Evolutionary conservation across 2,113 vertebrate genomes (phyloP).

Genomic region (Corythaixoides concolor): DNA sequence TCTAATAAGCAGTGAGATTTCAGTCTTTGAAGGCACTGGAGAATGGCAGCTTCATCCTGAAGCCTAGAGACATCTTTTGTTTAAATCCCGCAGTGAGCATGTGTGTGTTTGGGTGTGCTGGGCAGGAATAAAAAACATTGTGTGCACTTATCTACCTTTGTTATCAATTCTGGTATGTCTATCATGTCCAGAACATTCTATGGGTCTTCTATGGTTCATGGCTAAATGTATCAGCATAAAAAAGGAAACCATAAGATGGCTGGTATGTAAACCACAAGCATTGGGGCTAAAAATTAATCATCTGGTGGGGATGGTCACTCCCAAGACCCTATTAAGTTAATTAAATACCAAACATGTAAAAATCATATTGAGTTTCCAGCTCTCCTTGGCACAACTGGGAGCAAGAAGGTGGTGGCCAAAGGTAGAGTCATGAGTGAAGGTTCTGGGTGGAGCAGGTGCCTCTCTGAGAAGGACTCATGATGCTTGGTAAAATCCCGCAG

Average conservation of each 20-base stretch:
- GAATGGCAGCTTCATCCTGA: not conserved
- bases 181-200: not conserved
- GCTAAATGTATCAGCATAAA: not conserved
- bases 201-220: not conserved
- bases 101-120: not conserved
- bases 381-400: not conserved
- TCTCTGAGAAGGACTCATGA: not conserved
- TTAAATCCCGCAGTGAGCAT: not conserved
- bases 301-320: not conserved
- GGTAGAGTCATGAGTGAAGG: not conserved
- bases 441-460: not conserved
- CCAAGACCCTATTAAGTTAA: not conserved
- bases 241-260: not conserved
- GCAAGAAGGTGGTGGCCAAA: not conserved
- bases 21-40: not conserved
- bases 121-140: not conserved
- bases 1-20: not conserved
- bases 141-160: not conserved
- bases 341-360: not conserved
- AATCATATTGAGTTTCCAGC: not conserved
- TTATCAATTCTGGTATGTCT: not conserved
- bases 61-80: not conserved
- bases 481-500: not conserved
- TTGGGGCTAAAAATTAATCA: not conserved
- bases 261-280: not conserved